These are phyloP conservation scores for Tarsius wallacei DNA, from an alignment of 2,797 vertebrate species.

Conservation along the genomic window DNA sequence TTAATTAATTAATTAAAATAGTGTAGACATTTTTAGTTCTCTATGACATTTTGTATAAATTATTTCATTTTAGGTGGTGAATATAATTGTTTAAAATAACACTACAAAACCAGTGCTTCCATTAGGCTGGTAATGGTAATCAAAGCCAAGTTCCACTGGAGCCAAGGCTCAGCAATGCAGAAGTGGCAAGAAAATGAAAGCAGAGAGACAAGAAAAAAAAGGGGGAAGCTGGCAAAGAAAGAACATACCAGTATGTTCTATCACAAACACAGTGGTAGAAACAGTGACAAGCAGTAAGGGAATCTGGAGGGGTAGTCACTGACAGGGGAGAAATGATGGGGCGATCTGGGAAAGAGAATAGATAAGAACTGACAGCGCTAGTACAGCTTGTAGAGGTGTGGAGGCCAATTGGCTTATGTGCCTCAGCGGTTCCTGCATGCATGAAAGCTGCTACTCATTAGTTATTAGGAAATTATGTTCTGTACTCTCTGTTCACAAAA, in stretches of 20 bases:
- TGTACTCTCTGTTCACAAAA: not conserved
- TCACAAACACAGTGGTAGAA: not conserved
- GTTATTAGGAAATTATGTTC: not conserved
- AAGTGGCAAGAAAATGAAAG: not conserved
- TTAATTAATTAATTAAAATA: not conserved
- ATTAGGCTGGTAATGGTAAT: not conserved
- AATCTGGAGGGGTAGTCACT: not conserved
- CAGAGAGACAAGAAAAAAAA: not conserved
- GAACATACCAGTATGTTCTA: not conserved
- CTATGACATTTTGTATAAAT: not conserved
- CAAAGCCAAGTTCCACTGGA: not conserved
- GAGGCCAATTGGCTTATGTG: not conserved
- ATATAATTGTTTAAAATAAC: not conserved
- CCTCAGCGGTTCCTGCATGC: not conserved
- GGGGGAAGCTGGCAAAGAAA: not conserved
- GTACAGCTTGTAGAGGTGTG: fast-evolving
- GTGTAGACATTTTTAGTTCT: not conserved
- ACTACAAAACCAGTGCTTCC: not conserved
- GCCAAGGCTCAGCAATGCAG: not conserved
- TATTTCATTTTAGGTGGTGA: not conserved
- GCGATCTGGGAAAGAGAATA: not conserved
- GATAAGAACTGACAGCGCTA: not conserved
- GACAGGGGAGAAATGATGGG: not conserved
- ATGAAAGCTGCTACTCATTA: not conserved
- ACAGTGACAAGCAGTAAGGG: not conserved